These are phyloP conservation scores for Apamea anceps DNA, from an alignment of 2,888 invertebrate species.

Conservation along the genomic window DNA sequence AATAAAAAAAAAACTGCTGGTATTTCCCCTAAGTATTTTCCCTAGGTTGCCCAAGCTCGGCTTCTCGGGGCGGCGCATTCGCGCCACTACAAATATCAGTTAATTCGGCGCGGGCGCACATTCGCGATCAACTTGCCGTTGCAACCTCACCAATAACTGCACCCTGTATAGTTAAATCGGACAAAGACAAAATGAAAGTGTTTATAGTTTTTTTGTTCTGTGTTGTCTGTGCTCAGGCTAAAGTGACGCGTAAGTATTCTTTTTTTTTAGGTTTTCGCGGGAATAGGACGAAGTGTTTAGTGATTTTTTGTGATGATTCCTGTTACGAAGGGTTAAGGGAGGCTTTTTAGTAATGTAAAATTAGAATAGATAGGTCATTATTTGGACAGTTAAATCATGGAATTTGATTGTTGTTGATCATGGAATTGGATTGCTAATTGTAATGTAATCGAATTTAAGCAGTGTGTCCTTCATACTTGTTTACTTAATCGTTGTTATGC, in stretches of 20 bases:
- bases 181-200: constrained; percentile 78
- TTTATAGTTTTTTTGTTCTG: constrained; percentile 74
- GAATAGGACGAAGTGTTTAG: not conserved
- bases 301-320: constrained; percentile 1
- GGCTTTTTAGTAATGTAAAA: not conserved
- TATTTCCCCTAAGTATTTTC: constrained; percentile 60
- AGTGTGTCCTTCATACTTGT: constrained; percentile 36
- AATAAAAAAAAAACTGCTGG: constrained; percentile 20
- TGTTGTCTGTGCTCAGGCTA: constrained; percentile 77
- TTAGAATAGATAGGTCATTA: not conserved
- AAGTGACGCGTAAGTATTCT: constrained; percentile 84
- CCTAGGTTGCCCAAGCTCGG: constrained; percentile 69
- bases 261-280: constrained; percentile 3
- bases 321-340: not conserved
- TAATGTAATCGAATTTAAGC: constrained; percentile 13
- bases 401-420: not conserved
- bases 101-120: constrained; percentile 82
- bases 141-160: constrained; percentile 67
- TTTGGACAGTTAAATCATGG: not conserved
- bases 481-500: constrained; percentile 31
- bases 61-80: constrained; percentile 66
- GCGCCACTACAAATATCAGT: constrained; percentile 85
- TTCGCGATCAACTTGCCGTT: constrained; percentile 76
- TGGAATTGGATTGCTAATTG: constrained; percentile 4
- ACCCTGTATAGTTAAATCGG: constrained; percentile 39